These are phyloP conservation scores for Oreohelix idahoensis DNA, from an alignment of 1,140 invertebrate genomes.

Conservation along the genomic window DNA sequence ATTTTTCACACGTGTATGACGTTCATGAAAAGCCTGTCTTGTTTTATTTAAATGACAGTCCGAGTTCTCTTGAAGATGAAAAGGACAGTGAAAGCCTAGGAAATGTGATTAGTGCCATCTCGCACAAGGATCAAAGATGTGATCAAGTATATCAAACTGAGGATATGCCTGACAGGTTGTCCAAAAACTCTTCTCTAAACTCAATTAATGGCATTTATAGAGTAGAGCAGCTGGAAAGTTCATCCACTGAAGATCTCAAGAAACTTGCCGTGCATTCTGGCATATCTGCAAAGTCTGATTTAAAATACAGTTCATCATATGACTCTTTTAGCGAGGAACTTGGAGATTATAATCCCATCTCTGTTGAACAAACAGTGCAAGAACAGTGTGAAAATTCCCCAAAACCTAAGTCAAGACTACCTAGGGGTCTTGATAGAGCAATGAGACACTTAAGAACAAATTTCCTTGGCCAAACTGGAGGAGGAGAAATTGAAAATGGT, in stretches of 20 bases:
- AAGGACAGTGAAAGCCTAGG: conserved; percentile 55
- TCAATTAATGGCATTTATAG: conserved; percentile 48
- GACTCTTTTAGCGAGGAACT: conserved; percentile 10
- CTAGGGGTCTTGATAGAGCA: conserved; percentile 31
- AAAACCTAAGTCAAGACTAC: conserved; percentile 74
- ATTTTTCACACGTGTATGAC: conserved; percentile 59
- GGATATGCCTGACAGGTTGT: conserved; percentile 79
- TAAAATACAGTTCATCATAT: not conserved
- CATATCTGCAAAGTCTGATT: not conserved
- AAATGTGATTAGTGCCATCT: conserved; percentile 19
- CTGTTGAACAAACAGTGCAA: conserved; percentile 81
- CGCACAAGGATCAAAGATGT: conserved; percentile 13
- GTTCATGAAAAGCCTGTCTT: conserved; percentile 67
- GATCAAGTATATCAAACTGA: conserved; percentile 70
- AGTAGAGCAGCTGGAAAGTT: not conserved
- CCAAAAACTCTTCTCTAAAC: conserved; percentile 71
- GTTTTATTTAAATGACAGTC: conserved; percentile 69
- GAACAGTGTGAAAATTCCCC: conserved; percentile 85
- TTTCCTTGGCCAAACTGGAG: not conserved
- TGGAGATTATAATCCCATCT: conserved; percentile 57
- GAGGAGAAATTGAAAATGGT: too few species aligned
- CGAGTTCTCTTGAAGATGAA: conserved; percentile 66
- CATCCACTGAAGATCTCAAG: not conserved
- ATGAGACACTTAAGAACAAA: conserved; percentile 31
- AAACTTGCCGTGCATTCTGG: not conserved